These are phyloP conservation scores for Melipona bicolor DNA, from an alignment of 2,888 invertebrate species.

Conservation along the genomic window DNA sequence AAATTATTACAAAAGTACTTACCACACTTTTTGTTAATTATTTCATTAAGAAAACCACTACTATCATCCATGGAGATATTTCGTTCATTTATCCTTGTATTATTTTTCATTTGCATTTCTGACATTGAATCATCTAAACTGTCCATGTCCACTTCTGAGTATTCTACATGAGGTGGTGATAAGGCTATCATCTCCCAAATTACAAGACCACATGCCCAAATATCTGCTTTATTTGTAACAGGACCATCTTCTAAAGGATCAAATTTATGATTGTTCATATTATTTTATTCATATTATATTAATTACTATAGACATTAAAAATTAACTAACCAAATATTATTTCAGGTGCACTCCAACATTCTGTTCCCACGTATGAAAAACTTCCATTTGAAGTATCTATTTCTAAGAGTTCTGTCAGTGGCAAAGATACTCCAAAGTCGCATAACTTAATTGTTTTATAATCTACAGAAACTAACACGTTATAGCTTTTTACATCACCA, in stretches of 20 bases:
- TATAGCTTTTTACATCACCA: constrained; percentile 94
- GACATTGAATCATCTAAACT: constrained; percentile 74
- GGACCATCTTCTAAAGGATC: constrained; percentile 82
- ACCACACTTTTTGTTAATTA: constrained; percentile 66
- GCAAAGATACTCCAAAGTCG: constrained; percentile 93
- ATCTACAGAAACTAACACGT: constrained; percentile 91
- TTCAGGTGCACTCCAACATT: constrained; percentile 93
- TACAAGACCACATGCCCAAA: constrained; percentile 92
- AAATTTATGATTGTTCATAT: constrained; percentile 11
- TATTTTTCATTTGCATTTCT: constrained; percentile 35
- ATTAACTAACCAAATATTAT: constrained; percentile 85
- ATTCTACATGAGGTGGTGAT: constrained; percentile 87
- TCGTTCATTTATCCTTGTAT: constrained; percentile 62
- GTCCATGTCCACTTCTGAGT: constrained; percentile 63
- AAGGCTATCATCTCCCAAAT: constrained; percentile 93
- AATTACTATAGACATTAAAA: not conserved
- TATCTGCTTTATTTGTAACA: constrained; percentile 90
- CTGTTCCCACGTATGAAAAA: constrained; percentile 89
- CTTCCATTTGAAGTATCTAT: constrained; percentile 85
- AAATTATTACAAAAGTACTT: constrained; percentile 26
- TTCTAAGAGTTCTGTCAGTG: constrained; percentile 87
- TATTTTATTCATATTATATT: not conserved
- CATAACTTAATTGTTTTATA: constrained; percentile 92
- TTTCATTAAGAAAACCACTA: constrained; percentile 59
- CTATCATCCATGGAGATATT: constrained; percentile 72